A percentile compares a stretch with the other conserved stretches of the same genome.
phyloP scores from a whole-genome alignment of 2,113 vertebrate species.

The Leptodactylus fuscus region DNA sequence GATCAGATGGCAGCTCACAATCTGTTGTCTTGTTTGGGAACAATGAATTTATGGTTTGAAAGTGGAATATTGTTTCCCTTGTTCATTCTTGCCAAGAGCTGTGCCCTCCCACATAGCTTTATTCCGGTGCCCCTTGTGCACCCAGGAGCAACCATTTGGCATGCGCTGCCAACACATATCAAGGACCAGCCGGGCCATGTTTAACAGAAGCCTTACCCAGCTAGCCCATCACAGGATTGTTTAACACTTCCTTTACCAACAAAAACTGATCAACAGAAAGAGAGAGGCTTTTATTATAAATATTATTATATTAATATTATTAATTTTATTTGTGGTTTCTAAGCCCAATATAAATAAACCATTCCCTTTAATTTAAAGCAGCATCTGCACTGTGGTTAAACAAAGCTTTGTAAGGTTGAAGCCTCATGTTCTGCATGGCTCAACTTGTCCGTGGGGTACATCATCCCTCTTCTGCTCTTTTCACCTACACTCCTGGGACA shows the following conservation, averaged over 20 bases:
- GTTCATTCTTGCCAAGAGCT: conserved; percentile 45
- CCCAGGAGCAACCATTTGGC: conserved; percentile 19
- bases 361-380: conserved; percentile 58
- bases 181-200: conserved; percentile 28
- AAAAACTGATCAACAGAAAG: conserved; percentile 47
- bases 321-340: conserved; percentile 61
- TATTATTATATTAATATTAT: conserved; percentile 58
- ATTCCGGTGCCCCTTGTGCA: conserved; percentile 30
- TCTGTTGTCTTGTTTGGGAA: conserved; percentile 85
- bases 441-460: conserved; percentile 11
- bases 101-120: conserved; percentile 45
- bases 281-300: conserved; percentile 61
- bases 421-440: conserved; percentile 36
- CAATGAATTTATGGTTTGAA: conserved; percentile 98
- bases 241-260: conserved; percentile 43
- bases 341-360: conserved; percentile 59
- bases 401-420: conserved; percentile 46
- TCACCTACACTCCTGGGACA: background rate
- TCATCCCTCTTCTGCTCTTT: background rate
- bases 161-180: conserved; percentile 39
- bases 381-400: conserved; percentile 58
- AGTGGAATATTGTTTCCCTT: conserved; percentile 19
- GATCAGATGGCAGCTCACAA: conserved; percentile 77
- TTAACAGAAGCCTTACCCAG: conserved; percentile 53
- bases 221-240: conserved; percentile 24